A percentile compares a stretch with the other conserved stretches of the same genome.
Conservation (phyloP, 1,140 invertebrate species). For the Nixonia krombeini region DNA sequence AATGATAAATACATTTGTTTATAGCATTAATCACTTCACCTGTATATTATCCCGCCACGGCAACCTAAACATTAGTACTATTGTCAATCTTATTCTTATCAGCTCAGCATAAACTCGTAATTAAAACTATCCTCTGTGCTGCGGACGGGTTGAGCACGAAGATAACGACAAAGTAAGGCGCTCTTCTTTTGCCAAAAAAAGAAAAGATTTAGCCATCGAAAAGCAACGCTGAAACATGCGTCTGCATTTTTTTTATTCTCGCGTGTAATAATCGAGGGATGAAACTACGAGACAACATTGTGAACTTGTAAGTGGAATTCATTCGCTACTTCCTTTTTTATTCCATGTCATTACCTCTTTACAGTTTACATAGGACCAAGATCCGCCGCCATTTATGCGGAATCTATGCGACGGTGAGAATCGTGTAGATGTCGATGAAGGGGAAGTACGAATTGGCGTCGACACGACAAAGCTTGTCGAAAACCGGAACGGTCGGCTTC, state of each 20-base stretch:
- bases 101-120: constrained; percentile 28
- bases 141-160: constrained; percentile 21
- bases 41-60: constrained; percentile 44
- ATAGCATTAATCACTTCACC: constrained; percentile 43
- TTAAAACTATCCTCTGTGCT: constrained; percentile 25
- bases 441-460: too few species aligned
- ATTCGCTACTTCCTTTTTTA: constrained; percentile 33
- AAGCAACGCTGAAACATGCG: constrained; percentile 7
- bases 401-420: constrained; percentile 38
- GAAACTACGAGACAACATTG: constrained; percentile 52
- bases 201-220: constrained; percentile 1
- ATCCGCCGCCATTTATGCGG: constrained; percentile 32
- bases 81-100: constrained; percentile 28
- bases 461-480: too few species aligned
- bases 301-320: constrained; percentile 12
- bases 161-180: constrained; percentile 8
- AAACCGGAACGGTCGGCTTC: too few species aligned
- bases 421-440: constrained; percentile 8
- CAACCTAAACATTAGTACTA: constrained; percentile 28
- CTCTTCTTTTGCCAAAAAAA: too few species aligned
- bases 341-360: constrained; percentile 37
- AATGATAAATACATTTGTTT: constrained; percentile 47
- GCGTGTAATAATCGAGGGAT: constrained; percentile 55
- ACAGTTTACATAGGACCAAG: constrained; percentile 58
- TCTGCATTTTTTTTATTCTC: constrained; percentile 43